Base-by-base conservation (phyloP, 2,888 invertebrate species). In the Hermaeophaga mercurialis region DNA sequence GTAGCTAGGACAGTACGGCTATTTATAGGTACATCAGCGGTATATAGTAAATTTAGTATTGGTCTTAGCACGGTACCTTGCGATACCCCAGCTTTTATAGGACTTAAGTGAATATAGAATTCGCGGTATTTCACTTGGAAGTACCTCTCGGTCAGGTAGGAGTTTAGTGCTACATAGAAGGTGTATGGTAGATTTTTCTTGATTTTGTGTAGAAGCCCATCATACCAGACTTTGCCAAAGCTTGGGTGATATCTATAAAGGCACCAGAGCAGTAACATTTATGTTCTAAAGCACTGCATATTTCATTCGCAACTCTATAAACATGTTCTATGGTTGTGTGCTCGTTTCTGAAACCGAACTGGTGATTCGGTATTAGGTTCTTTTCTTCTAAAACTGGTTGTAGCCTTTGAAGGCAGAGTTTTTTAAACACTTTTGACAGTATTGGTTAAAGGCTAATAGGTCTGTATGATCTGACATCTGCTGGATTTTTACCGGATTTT, bases 391-490 rank as follows among this genome's bases (percentile, higher is more conserved):
- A 28, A 8, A 6, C 6, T 28, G 28, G 28, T 2, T 28, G 5
- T 28, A 31, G 11, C 31, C 11, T 31, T 31, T 11, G 12, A 31
- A n/a, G 31, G 31, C n/a, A 31, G 31, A 31, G 31, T 11, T 31
- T 31, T 31, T 31, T 9, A 31, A 31, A 31, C 2, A 31, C 12
- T 31, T 31, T 31, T n/a, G 12, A 31, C 31, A 31, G 31, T 31
- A 31, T 31, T 11, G 31, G 28, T 28, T 8, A 28, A 28, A 28
- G 28, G 28, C 28, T 28, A 28, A 28, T 28, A 28, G 9, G n/a
- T 28, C 28, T 28, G 28, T 28, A 28, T 28, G 28, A 28, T 28
- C 28, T 28, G 28, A 28, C 28, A 28, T 28, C 28, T 28, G 28
- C 28, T 28, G 28, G 28, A 28, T 28, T 2, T 28, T 9, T 28